phyloP scores from a whole-genome alignment of 2,113 vertebrate species.

The Penelope pileata region DNA sequence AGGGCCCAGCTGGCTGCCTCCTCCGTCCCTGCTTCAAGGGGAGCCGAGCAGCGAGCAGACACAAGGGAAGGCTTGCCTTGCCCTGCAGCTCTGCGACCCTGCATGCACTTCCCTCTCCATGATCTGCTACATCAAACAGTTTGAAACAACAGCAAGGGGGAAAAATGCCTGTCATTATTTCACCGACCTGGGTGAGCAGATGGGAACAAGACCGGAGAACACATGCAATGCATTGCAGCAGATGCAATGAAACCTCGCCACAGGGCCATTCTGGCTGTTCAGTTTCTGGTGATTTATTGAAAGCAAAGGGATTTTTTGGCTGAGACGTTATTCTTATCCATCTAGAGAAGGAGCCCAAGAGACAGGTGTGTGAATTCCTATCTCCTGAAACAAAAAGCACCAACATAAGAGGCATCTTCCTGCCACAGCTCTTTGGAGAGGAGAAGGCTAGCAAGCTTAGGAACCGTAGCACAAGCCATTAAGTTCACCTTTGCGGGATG shows the following conservation, averaged over 20 bases:
- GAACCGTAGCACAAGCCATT: not conserved
- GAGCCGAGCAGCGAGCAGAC: not conserved
- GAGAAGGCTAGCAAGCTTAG: not conserved
- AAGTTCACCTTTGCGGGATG: not conserved
- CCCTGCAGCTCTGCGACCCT: fast-evolving
- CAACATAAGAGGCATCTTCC: not conserved
- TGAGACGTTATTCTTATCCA: not conserved
- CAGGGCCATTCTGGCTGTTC: not conserved
- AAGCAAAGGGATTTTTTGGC: not conserved
- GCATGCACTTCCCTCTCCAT: fast-evolving
- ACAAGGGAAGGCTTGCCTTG: not conserved
- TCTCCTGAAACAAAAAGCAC: not conserved
- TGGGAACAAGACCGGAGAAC: not conserved
- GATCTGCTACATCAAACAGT: not conserved
- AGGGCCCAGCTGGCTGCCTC: not conserved
- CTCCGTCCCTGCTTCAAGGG: not conserved
- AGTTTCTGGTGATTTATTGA: not conserved
- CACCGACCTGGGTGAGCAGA: not conserved
- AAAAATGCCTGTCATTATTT: not conserved
- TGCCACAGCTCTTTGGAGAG: not conserved
- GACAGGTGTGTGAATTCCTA: not conserved
- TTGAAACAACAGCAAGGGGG: not conserved
- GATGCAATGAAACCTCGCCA: not conserved
- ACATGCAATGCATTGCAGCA: not conserved
- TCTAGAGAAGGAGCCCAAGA: not conserved